Evolutionary conservation across 2,888 invertebrate species (phyloP).

Genomic region (Rosalia funebris): DNA sequence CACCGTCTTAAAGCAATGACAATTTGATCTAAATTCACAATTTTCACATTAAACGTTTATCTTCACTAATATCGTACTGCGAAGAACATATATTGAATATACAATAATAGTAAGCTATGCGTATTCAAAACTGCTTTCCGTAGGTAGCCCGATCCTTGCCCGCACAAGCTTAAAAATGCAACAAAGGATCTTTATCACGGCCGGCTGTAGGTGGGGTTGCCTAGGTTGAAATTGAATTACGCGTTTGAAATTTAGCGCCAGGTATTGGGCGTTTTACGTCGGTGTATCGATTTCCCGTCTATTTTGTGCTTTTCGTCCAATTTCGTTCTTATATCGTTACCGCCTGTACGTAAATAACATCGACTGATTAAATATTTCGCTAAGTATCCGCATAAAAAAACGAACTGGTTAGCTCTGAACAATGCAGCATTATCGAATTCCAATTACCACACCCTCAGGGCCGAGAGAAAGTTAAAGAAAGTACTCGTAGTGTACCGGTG

Average conservation of each 20-base stretch:
- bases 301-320: slow-evolving; percentile 3
- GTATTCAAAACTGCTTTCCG: background rate
- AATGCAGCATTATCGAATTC: background rate
- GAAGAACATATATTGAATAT: no score
- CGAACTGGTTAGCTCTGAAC: no score
- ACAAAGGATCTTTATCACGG: background rate
- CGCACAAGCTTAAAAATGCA: background rate
- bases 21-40: no score
- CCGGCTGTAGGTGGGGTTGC: background rate
- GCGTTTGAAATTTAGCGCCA: slow-evolving; percentile 19
- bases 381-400: no score
- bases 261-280: slow-evolving; percentile 3
- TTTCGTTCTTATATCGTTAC: background rate
- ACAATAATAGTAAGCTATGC: no score
- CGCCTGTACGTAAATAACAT: no score
- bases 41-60: no score
- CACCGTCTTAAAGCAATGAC: no score
- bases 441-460: slow-evolving; percentile 10
- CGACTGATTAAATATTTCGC: no score
- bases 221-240: background rate
- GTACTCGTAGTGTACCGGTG: background rate
- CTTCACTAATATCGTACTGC: no score
- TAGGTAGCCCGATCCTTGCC: background rate
- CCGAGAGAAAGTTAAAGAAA: slow-evolving; percentile 24
- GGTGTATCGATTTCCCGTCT: slow-evolving; percentile 10